phyloP scores from a whole-genome alignment of 2,797 vertebrate species.

The Falco concolor region DNA sequence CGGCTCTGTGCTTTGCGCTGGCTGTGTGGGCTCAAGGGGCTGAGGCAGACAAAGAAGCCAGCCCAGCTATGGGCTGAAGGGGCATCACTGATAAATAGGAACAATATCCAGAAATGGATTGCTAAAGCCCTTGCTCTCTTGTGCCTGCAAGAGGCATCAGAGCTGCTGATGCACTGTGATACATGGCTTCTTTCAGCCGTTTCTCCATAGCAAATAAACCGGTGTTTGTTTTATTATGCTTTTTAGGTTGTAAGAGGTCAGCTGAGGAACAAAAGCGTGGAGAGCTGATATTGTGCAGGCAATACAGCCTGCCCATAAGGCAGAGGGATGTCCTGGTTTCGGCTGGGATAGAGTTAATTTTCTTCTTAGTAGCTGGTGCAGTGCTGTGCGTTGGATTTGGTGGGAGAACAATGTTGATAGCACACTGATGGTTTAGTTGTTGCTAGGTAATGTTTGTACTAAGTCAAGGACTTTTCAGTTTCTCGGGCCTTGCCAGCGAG shows the following conservation, averaged over 20 bases:
- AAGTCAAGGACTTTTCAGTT: no score
- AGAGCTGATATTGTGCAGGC: neutral
- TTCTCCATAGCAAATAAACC: neutral
- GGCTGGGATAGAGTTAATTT: no score
- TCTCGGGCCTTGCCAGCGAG: no score
- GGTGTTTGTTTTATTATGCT: neutral
- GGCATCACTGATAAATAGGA: neutral
- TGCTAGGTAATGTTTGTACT: no score
- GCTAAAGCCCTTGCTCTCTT: neutral
- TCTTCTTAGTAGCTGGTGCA: no score
- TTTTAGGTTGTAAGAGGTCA: neutral
- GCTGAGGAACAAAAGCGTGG: neutral
- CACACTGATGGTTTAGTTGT: no score
- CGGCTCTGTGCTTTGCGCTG: neutral
- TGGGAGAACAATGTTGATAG: no score
- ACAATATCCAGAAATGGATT: neutral
- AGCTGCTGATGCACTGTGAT: neutral
- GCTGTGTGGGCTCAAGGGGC: neutral
- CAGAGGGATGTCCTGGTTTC: neutral
- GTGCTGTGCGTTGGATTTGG: no score
- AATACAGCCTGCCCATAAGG: neutral
- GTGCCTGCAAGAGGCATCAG: neutral
- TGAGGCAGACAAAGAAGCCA: neutral
- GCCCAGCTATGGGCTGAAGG: neutral
- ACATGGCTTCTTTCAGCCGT: neutral